Percentiles rank a stretch among this genome's conserved stretches.
Conservation (phyloP, 2,113 vertebrate species). For the Dipodomys spectabilis region DNA sequence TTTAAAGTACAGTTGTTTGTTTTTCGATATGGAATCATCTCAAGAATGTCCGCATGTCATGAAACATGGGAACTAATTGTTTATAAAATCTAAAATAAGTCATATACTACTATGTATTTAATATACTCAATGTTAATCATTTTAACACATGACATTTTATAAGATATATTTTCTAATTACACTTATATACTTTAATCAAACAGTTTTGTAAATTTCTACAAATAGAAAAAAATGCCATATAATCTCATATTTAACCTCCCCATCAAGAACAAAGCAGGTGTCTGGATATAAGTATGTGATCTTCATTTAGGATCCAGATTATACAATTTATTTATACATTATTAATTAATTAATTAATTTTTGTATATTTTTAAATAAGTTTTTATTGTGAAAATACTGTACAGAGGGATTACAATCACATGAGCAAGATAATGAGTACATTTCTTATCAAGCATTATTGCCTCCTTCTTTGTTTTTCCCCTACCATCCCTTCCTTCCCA, state of each 20-base stretch:
- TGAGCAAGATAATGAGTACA: too few relatives aligned
- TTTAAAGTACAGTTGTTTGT: background rate
- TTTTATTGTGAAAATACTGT: too few relatives aligned
- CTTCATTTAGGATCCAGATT: background rate
- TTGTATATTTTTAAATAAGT: too few relatives aligned
- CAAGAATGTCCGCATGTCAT: background rate
- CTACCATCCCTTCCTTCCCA: too few relatives aligned
- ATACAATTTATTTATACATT: background rate
- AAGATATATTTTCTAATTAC: slow-evolving; percentile 31
- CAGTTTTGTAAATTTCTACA: background rate
- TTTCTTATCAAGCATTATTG: too few relatives aligned
- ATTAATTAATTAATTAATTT: too few relatives aligned
- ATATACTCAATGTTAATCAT: background rate
- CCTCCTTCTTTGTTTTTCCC: too few relatives aligned
- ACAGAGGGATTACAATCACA: too few relatives aligned
- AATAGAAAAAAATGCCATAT: background rate
- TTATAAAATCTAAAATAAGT: background rate
- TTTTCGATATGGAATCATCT: background rate
- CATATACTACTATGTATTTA: background rate
- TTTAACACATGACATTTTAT: background rate
- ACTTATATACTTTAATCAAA: background rate
- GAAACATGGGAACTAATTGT: background rate
- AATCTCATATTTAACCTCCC: background rate
- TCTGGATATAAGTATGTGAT: background rate
- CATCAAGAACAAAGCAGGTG: background rate